phyloP scores from a whole-genome alignment of 2,888 invertebrate genomes.

The Bedellia somnulentella region DNA sequence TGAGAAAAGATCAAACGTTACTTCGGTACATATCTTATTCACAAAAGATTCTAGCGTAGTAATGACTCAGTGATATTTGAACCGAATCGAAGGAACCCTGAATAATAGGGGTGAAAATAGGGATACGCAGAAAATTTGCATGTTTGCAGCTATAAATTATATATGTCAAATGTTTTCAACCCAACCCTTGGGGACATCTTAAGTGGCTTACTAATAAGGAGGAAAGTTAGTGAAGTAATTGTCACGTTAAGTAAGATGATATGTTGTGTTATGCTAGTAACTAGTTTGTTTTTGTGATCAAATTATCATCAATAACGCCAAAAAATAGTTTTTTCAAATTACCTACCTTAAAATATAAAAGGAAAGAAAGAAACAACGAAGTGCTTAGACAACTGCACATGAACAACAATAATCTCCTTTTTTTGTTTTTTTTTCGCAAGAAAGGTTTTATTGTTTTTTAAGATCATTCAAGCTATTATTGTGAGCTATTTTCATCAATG shows the following conservation, averaged over 20 bases:
- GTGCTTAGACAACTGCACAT: no score
- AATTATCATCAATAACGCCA: no score
- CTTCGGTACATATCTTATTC: conserved; percentile 24
- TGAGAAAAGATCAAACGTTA: conserved; percentile 23
- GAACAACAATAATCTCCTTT: no score
- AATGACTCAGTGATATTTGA: conserved; percentile 24
- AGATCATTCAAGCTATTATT: no score
- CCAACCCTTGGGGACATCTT: conserved; percentile 22
- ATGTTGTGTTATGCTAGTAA: not conserved
- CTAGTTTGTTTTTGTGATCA: not conserved
- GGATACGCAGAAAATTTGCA: conserved; percentile 25
- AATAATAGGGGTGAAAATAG: conserved; percentile 20
- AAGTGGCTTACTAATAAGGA: conserved; percentile 28
- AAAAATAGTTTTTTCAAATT: no score
- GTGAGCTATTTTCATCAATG: no score
- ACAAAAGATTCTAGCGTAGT: conserved; percentile 23
- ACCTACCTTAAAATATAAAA: no score
- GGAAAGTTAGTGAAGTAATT: conserved; percentile 24
- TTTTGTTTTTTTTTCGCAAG: no score
- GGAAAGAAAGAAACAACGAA: no score
- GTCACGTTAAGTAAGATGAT: conserved; percentile 22
- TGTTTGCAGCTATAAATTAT: conserved; percentile 33
- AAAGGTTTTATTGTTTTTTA: no score
- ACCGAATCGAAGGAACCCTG: conserved; percentile 19
- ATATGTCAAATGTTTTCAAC: conserved; percentile 32